Conservation (phyloP, 1,140 invertebrate species). For the Brachionus koreanus region DNA sequence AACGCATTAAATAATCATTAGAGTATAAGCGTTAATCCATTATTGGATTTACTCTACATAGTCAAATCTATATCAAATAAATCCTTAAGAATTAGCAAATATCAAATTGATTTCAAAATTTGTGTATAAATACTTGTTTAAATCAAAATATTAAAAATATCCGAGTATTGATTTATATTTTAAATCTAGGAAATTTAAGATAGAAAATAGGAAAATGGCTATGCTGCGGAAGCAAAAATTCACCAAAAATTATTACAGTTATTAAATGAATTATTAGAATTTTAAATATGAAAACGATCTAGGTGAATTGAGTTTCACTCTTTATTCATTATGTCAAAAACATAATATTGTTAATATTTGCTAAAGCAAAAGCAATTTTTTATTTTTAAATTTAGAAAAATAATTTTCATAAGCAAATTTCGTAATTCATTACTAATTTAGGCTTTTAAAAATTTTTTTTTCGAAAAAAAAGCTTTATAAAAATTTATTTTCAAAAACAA, state of each 20-base stretch:
- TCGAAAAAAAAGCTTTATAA: not conserved
- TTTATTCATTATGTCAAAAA: not conserved
- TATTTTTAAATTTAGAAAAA: not conserved
- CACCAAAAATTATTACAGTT: not conserved
- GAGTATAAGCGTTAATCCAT: not conserved
- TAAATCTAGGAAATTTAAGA: not conserved
- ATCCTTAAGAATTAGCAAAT: not conserved
- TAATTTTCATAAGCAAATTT: not conserved
- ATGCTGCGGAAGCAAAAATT: too few species aligned
- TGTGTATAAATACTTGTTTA: not conserved
- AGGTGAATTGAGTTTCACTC: not conserved
- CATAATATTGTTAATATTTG: slow-evolving; percentile 4
- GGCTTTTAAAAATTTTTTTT: not conserved
- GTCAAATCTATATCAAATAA: not conserved
- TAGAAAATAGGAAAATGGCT: too few species aligned
- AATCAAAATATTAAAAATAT: too few species aligned
- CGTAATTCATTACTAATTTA: not conserved
- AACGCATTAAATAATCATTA: not conserved
- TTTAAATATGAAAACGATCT: not conserved
- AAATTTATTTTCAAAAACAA: not conserved
- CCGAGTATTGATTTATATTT: not conserved
- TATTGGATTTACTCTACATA: not conserved
- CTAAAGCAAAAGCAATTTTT: not conserved
- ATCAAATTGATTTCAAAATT: not conserved
- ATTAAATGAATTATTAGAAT: not conserved